Evolutionary conservation across 2,113 vertebrate genomes (phyloP).

Genomic region (Eidolon helvum): DNA sequence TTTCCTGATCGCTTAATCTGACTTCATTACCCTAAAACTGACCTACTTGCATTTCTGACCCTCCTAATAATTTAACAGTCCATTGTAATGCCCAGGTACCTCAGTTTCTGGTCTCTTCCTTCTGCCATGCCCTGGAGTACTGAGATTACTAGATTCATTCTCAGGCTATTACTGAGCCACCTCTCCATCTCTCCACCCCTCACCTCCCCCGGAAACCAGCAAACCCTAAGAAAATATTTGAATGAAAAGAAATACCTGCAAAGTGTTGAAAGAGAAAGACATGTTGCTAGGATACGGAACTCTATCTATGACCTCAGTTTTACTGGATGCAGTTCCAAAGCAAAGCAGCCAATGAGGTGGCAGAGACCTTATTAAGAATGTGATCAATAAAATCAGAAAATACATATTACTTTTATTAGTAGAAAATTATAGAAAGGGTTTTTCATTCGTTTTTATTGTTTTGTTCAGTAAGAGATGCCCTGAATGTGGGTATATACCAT

Average conservation of each 20-base stretch:
- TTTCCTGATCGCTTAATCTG: neutral
- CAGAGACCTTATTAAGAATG: slow-evolving; percentile 5
- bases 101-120: neutral
- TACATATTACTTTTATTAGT: slow-evolving; percentile 6
- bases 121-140: neutral
- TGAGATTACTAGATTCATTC: neutral
- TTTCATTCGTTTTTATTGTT: neutral
- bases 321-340: slow-evolving; percentile 42
- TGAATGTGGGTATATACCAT: neutral
- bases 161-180: neutral
- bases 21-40: slow-evolving; percentile 27
- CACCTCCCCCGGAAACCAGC: neutral
- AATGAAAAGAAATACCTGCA: slow-evolving; percentile 59
- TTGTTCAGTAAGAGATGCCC: neutral
- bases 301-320: slow-evolving; percentile 51
- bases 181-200: neutral
- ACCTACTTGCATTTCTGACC: neutral
- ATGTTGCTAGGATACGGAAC: slow-evolving; percentile 70
- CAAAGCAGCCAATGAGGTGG: slow-evolving; percentile 34
- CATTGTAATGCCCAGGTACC: neutral
- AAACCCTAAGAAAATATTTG: slow-evolving; percentile 26
- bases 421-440: neutral
- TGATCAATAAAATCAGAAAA: slow-evolving; percentile 38
- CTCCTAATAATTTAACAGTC: neutral
- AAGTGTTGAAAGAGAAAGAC: slow-evolving; percentile 50